These are phyloP conservation scores for Archivesica marissinica DNA, from an alignment of 1,140 invertebrate species.

Conservation along the genomic window DNA sequence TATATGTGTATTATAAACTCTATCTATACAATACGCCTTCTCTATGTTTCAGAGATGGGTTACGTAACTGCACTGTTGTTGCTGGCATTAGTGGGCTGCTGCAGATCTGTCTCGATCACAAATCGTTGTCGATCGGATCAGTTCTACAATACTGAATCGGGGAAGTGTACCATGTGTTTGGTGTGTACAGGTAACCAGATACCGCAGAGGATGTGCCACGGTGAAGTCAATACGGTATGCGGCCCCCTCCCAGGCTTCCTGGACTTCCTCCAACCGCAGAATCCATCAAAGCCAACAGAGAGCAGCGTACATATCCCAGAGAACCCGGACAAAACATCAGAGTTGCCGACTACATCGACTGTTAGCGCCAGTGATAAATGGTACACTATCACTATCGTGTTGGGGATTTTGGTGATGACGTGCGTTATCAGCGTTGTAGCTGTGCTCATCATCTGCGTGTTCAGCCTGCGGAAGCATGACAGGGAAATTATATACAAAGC, in stretches of 20 bases:
- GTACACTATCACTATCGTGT: constrained; percentile 54
- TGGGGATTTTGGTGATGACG: constrained; percentile 43
- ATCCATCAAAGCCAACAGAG: background rate
- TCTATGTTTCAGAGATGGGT: too few species aligned
- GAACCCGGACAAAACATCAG: background rate
- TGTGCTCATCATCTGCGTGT: constrained; percentile 17
- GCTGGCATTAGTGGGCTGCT: too few species aligned
- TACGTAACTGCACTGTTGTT: background rate
- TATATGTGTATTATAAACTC: too few species aligned
- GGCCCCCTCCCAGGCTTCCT: constrained; percentile 8
- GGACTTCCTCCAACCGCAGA: background rate
- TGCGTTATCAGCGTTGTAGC: constrained; percentile 20
- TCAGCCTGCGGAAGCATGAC: constrained; percentile 40
- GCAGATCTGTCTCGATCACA: too few species aligned
- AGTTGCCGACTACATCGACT: background rate
- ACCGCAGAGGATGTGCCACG: background rate
- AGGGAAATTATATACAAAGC: constrained; percentile 46
- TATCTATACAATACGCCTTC: too few species aligned
- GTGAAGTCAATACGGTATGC: constrained; percentile 29
- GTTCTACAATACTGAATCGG: background rate
- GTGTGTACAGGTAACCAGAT: constrained; percentile 20
- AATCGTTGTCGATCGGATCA: too few species aligned
- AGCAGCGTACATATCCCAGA: background rate
- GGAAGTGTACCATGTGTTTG: constrained; percentile 3
- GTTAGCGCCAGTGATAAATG: constrained; percentile 14